A percentile compares a stretch with the other conserved stretches of the same genome.
These are phyloP conservation scores for Heliconius hermathena DNA, from an alignment of 1,140 invertebrate genomes.

Conservation along the genomic window DNA sequence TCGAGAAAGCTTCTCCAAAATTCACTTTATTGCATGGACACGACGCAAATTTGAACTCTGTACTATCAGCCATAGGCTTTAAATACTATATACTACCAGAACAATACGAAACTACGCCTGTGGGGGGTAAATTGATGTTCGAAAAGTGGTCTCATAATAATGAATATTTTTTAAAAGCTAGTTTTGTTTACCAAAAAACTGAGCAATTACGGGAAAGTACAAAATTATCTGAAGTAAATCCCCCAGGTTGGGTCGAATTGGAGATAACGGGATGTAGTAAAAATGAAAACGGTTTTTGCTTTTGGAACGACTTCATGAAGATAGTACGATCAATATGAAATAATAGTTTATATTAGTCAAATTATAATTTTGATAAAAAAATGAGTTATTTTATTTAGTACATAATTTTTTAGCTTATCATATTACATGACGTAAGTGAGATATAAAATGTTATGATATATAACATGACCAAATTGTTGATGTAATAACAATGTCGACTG, in stretches of 20 bases:
- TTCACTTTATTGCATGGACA: conserved; percentile 60
- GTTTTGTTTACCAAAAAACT: conserved; percentile 62
- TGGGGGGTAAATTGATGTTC: conserved; percentile 70
- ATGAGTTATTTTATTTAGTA: background rate
- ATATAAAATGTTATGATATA: no score
- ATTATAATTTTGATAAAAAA: no score
- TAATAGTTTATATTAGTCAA: background rate
- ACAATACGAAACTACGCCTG: conserved; percentile 60
- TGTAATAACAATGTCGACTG: no score
- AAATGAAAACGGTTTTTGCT: conserved; percentile 54
- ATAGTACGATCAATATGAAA: conserved; percentile 37
- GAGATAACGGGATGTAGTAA: conserved; percentile 54
- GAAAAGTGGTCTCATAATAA: conserved; percentile 61
- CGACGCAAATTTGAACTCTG: conserved; percentile 63
- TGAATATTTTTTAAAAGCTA: conserved; percentile 53
- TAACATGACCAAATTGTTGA: no score
- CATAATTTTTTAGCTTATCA: no score
- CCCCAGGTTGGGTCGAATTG: conserved; percentile 52
- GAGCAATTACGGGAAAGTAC: conserved; percentile 54
- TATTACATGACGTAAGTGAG: no score
- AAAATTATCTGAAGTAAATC: conserved; percentile 49
- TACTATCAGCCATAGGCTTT: conserved; percentile 55
- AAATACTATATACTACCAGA: conserved; percentile 53
- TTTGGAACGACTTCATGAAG: conserved; percentile 58
- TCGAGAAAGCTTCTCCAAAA: conserved; percentile 50